These are phyloP conservation scores for Jaculus jaculus DNA, from an alignment of 2,113 vertebrate genomes.

Conservation along the genomic window DNA sequence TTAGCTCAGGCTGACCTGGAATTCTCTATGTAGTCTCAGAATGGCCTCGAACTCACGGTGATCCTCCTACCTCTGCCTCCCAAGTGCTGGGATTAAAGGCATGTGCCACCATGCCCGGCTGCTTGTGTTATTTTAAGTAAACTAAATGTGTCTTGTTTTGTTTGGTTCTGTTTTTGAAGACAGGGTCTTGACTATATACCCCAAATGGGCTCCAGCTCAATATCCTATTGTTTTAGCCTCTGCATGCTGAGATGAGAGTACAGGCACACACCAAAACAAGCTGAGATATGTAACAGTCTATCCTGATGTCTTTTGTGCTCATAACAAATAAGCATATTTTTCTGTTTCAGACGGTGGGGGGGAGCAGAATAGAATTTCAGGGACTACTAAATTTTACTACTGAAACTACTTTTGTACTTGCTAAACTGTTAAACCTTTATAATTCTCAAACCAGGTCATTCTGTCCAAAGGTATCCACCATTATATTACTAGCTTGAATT, in stretches of 20 bases:
- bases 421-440: not conserved
- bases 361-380: conserved; percentile 36
- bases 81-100: too few species aligned
- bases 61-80: too few species aligned
- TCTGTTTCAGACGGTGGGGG: not conserved
- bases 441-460: not conserved
- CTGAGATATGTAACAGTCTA: conserved; percentile 21
- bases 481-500: not conserved
- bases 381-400: not conserved
- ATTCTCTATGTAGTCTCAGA: too few species aligned
- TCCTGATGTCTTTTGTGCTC: not conserved
- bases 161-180: not conserved
- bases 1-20: too few species aligned
- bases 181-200: not conserved
- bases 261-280: not conserved
- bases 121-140: not conserved
- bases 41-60: too few species aligned
- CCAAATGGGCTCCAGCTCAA: not conserved
- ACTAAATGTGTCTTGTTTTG: not conserved
- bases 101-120: too few species aligned
- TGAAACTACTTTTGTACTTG: not conserved
- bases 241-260: not conserved
- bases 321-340: conserved; percentile 37
- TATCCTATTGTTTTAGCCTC: not conserved
- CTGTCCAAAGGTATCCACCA: not conserved